Conservation (phyloP, 2,113 vertebrate genomes). For the Nothoprocta perdicaria region DNA sequence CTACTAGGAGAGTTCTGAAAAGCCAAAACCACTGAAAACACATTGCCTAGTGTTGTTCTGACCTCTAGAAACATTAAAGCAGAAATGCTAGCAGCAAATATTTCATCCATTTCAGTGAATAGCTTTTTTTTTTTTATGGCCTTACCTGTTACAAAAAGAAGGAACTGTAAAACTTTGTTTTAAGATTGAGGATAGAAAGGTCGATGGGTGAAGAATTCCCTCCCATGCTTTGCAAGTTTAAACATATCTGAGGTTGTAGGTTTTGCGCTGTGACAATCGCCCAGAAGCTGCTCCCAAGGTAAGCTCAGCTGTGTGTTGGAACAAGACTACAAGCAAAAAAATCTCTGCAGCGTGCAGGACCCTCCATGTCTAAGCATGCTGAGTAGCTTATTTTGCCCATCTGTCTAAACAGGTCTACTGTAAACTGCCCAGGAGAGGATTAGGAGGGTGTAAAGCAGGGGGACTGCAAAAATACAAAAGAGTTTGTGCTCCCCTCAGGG, state of each 20-base stretch:
- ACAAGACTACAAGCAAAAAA: background rate
- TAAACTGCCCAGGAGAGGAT: background rate
- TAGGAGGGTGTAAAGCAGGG: background rate
- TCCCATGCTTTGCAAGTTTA: background rate
- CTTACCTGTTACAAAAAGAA: background rate
- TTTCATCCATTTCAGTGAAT: background rate
- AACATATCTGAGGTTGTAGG: background rate
- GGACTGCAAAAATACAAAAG: background rate
- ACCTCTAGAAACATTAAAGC: background rate
- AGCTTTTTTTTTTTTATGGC: background rate
- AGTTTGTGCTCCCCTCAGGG: background rate
- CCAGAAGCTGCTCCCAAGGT: background rate
- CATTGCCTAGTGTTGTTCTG: background rate
- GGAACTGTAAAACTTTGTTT: background rate
- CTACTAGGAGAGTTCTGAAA: background rate
- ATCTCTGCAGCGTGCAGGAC: background rate
- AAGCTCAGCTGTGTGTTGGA: background rate
- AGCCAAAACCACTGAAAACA: background rate
- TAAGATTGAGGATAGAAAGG: background rate
- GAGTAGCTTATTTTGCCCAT: background rate
- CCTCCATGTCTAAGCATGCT: background rate
- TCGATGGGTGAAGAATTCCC: background rate
- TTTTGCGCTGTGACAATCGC: background rate
- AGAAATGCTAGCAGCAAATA: background rate
- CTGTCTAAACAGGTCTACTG: background rate